A percentile compares a stretch with the other conserved stretches of the same genome.
These are phyloP conservation scores for sheep (Ovis aries) DNA, from an alignment of 2,113 vertebrate species.

Conservation along the genomic window ARS-UI_Ramb_v3.0 NC_056069.1:27306001-27306500, in stretches of 20 bases:
- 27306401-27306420: constrained; percentile 89
- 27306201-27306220: constrained; percentile 77
- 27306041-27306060: not conserved
- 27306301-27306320: constrained; percentile 63
- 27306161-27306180: not conserved
- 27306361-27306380: constrained; percentile 83
- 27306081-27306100: not conserved
- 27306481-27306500: constrained; percentile 85
- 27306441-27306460: constrained; percentile 90
- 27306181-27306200: constrained; percentile 66
- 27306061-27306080: not conserved
- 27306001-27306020: not conserved
- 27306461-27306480: constrained; percentile 84
- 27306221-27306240: constrained; percentile 79
- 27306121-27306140: not conserved
- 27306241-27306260: constrained; percentile 77
- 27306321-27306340: constrained; percentile 82
- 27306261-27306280: constrained; percentile 60
- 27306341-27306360: constrained; percentile 78
- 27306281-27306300: constrained; percentile 73
- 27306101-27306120: not conserved
- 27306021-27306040: not conserved
- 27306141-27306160: not conserved
- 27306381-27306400: constrained; percentile 83
- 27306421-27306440: constrained; percentile 89